phyloP scores from a whole-genome alignment of 2,113 vertebrate species.

The Xiphophorus maculatus region DNA sequence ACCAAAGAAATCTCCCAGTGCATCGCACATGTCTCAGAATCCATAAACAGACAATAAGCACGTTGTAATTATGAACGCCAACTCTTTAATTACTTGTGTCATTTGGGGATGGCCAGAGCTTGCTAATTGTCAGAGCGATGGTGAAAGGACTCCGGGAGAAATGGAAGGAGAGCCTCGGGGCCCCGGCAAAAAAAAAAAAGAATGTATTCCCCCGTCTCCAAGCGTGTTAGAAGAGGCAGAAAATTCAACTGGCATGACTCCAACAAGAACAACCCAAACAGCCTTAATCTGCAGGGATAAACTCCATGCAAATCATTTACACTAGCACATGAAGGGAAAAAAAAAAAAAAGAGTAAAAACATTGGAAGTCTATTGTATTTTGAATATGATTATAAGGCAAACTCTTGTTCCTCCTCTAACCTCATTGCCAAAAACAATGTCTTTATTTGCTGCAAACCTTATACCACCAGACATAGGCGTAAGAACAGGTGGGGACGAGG shows the following conservation, averaged over 20 bases:
- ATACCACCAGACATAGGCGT: not conserved
- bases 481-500: too few relatives aligned
- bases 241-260: constrained; percentile 70
- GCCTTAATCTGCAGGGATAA: constrained; percentile 64
- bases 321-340: constrained; percentile 8
- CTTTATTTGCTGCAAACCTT: constrained; percentile 4
- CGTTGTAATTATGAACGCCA: constrained; percentile 71
- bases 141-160: constrained; percentile 49
- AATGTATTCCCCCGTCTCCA: constrained; percentile 58
- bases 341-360: constrained; percentile 17
- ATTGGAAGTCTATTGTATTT: constrained; percentile 33
- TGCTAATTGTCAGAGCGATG: constrained; percentile 69
- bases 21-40: constrained; percentile 46
- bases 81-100: constrained; percentile 72
- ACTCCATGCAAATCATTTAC: constrained; percentile 53
- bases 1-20: constrained; percentile 59
- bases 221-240: constrained; percentile 62
- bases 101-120: constrained; percentile 63
- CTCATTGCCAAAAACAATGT: constrained; percentile 2
- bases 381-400: constrained; percentile 22
- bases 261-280: constrained; percentile 68
- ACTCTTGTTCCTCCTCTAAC: constrained; percentile 12
- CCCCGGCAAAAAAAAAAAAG: constrained; percentile 42
- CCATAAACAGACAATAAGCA: constrained; percentile 73
- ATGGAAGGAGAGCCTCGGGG: constrained; percentile 54